Evolutionary conservation across 2,113 vertebrate genomes (phyloP), one percentile per base, ranked within the genome.

Genomic region (Corythornis vintsioides): DNA sequence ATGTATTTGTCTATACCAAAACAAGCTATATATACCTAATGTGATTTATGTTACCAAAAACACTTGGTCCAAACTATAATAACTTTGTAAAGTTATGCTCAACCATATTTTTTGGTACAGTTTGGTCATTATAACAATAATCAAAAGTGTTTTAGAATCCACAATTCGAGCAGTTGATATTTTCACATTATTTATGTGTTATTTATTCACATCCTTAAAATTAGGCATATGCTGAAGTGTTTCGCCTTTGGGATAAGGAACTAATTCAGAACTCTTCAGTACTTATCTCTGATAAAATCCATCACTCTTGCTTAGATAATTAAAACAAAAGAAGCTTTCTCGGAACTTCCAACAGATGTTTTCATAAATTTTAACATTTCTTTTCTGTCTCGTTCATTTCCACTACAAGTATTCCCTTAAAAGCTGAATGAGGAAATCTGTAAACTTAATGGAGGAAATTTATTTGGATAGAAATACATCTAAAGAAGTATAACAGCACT

Each of bases 251-350:
- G 94, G 92, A 95, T 92, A 91, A 96, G 95, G 65, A 93, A 45
- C 57, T 80, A 80, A 78, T 95, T 90, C 90, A 93, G 92, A 92
- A 94, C 88, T 90, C 79, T 60, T 83, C 2, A 7, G 75, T 91
- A 78, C 86, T 95, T 92, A 90, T 65, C 76, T 80, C 79, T 80
- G 95, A 95, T 96, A 95, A 96, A 96, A 91, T 76, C 87, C 89
- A 94, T 96, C 89, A 56, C 43, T 94, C 89, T 95, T 94, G 56
- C 86, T 89, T 74, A 92, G 67, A 89, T 74, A 84, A 89, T 96
- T 94, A 89, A 92, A 96, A 96, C 91, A 96, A 96, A 91, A 95
- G 91, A 84, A 94, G 95, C 89, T 85, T 95, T 95, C 91, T 95
- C 86, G 87, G 84, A 95, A 89, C 89, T 86, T 95, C 89, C 81